Evolutionary conservation across 2,113 vertebrate genomes (phyloP).

Genomic region (Gallinago paraguaiae): DNA sequence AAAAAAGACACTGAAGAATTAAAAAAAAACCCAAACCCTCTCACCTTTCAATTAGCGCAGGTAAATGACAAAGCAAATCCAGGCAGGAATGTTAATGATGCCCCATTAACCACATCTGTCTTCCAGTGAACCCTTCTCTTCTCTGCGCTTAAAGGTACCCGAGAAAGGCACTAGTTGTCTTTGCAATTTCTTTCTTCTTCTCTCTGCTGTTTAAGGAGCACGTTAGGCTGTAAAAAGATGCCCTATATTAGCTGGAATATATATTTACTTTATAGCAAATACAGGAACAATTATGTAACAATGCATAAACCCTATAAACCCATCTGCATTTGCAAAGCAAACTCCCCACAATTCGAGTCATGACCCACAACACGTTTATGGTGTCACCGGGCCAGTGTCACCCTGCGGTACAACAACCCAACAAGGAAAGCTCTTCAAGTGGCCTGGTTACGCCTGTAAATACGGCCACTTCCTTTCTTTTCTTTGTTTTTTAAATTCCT

Average conservation of each 20-base stretch:
- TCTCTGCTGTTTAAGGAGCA: neutral
- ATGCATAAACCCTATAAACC: neutral
- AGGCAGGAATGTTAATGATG: neutral
- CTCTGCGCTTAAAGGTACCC: neutral
- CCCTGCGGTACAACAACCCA: neutral
- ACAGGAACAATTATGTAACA: neutral
- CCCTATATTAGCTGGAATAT: neutral
- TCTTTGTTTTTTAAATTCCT: neutral
- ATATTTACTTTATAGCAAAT: neutral
- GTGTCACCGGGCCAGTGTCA: neutral
- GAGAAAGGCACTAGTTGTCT: neutral
- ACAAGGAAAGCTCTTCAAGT: neutral
- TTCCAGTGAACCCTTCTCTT: neutral
- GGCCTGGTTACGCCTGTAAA: neutral
- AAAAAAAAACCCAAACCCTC: neutral
- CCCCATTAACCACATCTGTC: neutral
- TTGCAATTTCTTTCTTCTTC: neutral
- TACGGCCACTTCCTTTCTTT: neutral
- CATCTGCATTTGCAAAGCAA: neutral
- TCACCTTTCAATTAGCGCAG: neutral
- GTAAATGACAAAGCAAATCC: neutral
- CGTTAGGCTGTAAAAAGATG: neutral
- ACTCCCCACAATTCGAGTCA: neutral
- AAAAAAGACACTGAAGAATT: neutral
- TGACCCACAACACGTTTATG: neutral